Conservation (phyloP, 2,113 vertebrate species). For the Sterrhoptilus dennistouni region DNA sequence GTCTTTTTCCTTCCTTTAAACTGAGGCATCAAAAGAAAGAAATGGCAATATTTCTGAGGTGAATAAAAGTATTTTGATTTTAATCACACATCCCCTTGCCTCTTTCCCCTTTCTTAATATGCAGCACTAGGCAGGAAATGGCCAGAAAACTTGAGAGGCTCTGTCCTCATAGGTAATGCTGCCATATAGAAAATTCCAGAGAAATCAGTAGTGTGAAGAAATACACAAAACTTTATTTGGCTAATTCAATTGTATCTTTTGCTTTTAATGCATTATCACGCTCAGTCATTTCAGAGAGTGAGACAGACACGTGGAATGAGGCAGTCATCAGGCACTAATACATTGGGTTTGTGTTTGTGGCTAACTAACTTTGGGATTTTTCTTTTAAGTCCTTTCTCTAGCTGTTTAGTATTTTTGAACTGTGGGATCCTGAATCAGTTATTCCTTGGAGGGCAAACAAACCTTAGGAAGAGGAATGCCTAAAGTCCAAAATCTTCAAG, state of each 20-base stretch:
- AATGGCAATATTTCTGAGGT: not conserved
- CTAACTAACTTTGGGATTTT: not conserved
- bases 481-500: not conserved
- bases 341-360: not conserved
- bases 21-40: not conserved
- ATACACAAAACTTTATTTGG: not conserved
- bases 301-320: not conserved
- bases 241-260: not conserved
- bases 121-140: not conserved
- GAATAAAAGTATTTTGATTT: constrained; percentile 4
- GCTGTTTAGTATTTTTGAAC: not conserved
- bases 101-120: not conserved
- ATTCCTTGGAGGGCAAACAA: not conserved
- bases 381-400: not conserved
- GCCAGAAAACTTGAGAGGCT: not conserved
- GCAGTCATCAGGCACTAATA: not conserved
- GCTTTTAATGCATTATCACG: not conserved
- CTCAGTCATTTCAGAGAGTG: not conserved
- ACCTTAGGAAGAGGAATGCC: not conserved
- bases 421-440: not conserved
- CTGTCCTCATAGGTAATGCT: not conserved
- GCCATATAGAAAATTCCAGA: not conserved
- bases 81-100: not conserved
- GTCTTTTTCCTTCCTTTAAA: constrained; percentile 6
- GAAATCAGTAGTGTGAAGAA: not conserved